Evolutionary conservation across 1,140 invertebrate genomes (phyloP), one percentile per base, ranked within the genome.

Genomic region (Cydia pomonella): DNA sequence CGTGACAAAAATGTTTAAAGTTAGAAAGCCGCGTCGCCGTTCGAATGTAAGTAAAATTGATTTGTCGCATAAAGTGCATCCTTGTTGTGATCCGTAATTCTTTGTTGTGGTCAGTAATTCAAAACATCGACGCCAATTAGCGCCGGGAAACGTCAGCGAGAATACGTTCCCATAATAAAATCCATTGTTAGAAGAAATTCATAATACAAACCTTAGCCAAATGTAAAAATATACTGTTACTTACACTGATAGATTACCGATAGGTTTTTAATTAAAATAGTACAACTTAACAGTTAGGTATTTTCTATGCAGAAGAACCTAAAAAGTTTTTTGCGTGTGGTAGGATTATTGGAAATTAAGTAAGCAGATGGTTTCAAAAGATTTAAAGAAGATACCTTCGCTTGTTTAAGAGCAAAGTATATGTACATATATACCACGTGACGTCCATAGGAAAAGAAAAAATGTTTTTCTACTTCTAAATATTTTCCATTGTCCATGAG

Each of bases 11-110:
- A 47, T 47, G 44, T 47, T 16, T 16, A 47, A 16, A 47, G 16
- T 47, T 47, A 47, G 44, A 47, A 16, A 47, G 12, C 16, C 50
- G n/a, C 50, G 50, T 53, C n/a, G 5, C 1, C 50, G 12, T 44
- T 12, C 41, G 41, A 44, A 12, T 44, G 10, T 12, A 44, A 44
- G 16, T 44, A 38, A 38, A 38, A 44, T 21, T 53, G 50, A 7
- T 53, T 53, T 21, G 50, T 53, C 50, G 50, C 50, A 44, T 44
- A 44, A 53, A 53, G 16, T 53, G 50, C 50, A 53, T 53, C 50
- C 47, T 50, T 50, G 10, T 50, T 50, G 47, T 53, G 50, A 18
- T 23, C 21, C 2, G 53, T 12, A 10, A n/a, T n/a, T n/a, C n/a
- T n/a, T 50, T 50, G 10, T 50, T 50, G 47, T 53, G 50, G 9